These are phyloP conservation scores for Peromyscus leucopus DNA, from an alignment of 2,113 vertebrate genomes.

Conservation along the genomic window DNA sequence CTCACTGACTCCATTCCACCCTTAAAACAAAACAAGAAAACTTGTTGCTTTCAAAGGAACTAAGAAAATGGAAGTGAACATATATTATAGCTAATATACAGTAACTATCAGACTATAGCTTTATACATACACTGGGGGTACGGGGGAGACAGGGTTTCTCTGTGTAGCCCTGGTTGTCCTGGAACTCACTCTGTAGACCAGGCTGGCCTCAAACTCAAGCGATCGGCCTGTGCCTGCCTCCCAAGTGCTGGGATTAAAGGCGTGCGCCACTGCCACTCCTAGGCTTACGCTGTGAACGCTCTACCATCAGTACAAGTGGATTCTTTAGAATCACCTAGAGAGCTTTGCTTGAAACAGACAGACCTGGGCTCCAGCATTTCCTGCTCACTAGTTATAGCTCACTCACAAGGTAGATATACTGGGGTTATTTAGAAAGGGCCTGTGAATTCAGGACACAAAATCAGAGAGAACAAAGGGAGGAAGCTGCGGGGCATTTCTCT, in stretches of 20 bases:
- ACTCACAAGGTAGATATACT: neutral
- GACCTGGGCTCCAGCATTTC: neutral
- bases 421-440: constrained; percentile 19
- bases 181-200: neutral
- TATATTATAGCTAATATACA: constrained; percentile 37
- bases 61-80: constrained; percentile 27
- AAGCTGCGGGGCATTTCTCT: neutral
- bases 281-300: neutral
- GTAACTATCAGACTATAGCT: constrained; percentile 12
- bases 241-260: neutral
- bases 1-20: constrained; percentile 45
- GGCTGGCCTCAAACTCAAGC: neutral
- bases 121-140: neutral
- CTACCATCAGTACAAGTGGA: neutral
- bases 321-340: neutral
- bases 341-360: neutral
- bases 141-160: too few relatives aligned
- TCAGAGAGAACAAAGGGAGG: neutral
- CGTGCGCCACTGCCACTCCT: neutral
- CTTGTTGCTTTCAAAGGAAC: constrained; percentile 36
- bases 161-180: neutral
- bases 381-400: neutral
- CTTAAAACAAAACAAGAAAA: constrained; percentile 29
- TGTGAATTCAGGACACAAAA: constrained; percentile 23
- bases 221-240: neutral